Conservation (phyloP, 2,113 vertebrate species). For the Piaya cayana region DNA sequence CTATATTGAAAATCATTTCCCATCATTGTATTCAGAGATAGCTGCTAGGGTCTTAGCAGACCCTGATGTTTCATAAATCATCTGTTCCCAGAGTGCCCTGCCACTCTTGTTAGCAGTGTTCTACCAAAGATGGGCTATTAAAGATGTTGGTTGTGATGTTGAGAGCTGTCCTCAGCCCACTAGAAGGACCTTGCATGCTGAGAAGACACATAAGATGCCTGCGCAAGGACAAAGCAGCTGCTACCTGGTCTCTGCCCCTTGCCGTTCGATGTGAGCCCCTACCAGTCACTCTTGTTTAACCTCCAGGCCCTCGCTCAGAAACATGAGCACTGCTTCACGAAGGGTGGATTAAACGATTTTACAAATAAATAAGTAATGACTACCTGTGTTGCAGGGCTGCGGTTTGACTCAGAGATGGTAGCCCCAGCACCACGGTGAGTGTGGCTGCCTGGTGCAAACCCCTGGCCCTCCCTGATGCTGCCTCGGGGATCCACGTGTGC, state of each 20-base stretch:
- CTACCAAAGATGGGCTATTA: neutral
- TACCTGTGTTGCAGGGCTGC: neutral
- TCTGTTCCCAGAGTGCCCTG: neutral
- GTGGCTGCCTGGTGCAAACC: neutral
- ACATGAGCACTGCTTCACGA: neutral
- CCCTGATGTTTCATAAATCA: neutral
- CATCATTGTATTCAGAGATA: neutral
- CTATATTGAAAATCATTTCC: neutral
- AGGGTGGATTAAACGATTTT: neutral
- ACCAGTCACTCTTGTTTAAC: neutral
- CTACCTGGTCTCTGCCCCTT: rapidly evolving
- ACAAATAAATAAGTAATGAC: neutral
- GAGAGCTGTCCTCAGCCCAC: neutral
- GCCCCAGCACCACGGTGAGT: neutral
- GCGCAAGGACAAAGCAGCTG: rapidly evolving
- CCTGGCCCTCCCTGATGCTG: neutral
- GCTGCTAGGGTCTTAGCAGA: neutral
- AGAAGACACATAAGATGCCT: rapidly evolving
- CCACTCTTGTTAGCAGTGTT: neutral
- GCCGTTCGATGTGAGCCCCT: rapidly evolving
- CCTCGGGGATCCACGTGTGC: neutral
- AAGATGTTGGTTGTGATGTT: neutral
- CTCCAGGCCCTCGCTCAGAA: neutral
- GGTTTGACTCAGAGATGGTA: neutral
- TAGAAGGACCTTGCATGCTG: rapidly evolving